Percentiles rank a stretch among this genome's conserved stretches.
Evolutionary conservation across 2,888 invertebrate species (phyloP).

Genomic region (Aspidapion aeneum): DNA sequence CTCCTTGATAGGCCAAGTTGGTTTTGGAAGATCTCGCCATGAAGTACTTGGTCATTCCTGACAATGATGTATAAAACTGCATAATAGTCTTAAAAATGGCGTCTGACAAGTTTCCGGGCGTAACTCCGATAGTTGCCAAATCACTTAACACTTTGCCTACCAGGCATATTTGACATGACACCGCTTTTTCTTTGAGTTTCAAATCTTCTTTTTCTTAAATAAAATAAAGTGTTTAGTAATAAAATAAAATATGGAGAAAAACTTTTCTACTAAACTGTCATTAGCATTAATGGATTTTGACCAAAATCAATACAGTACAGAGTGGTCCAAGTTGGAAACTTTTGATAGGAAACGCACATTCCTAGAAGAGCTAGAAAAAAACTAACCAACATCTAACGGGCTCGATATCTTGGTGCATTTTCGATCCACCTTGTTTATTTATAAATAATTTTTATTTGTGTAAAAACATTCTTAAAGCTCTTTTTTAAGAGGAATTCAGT

Average conservation of each 20-base stretch:
- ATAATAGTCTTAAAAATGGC: constrained; percentile 54
- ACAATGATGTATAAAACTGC: constrained; percentile 53
- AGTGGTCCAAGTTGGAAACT: no score
- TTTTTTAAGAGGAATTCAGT: no score
- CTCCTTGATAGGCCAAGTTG: constrained; percentile 51
- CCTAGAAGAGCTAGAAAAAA: no score
- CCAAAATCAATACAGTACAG: no score
- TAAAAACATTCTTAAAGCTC: no score
- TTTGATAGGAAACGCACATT: no score
- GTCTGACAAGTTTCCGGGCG: constrained; percentile 54
- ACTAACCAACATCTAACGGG: not conserved
- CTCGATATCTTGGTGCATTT: no score
- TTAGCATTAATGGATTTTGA: no score
- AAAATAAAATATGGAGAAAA: no score
- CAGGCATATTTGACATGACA: constrained; percentile 57
- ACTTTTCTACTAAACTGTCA: constrained; percentile 1
- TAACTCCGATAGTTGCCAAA: constrained; percentile 51
- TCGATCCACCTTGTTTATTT: not conserved
- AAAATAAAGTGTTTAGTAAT: no score
- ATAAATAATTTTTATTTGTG: not conserved
- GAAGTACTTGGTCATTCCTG: constrained; percentile 59
- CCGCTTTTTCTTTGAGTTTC: constrained; percentile 53
- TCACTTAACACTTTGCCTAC: constrained; percentile 52
- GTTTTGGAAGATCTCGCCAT: constrained; percentile 48
- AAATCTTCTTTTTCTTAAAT: constrained; percentile 48